Evolutionary conservation across 2,113 vertebrate genomes (phyloP).

Genomic region (Ginglymostoma cirratum): DNA sequence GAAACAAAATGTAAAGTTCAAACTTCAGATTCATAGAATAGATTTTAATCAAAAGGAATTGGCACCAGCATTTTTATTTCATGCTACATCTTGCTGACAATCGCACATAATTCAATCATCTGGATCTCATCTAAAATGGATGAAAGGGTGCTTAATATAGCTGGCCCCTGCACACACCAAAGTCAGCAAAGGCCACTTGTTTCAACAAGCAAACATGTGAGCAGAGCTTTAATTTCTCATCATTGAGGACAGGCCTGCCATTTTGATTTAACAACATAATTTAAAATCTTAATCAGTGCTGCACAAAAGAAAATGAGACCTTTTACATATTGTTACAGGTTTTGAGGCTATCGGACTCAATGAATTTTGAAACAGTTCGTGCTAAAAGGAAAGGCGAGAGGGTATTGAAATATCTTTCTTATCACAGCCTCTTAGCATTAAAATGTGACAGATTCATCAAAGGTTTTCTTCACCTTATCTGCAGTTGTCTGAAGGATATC

Average conservation of each 20-base stretch:
- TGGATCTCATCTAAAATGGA: constrained; percentile 60
- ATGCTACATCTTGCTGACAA: constrained; percentile 46
- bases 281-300: constrained; percentile 65
- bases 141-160: constrained; percentile 51
- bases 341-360: constrained; percentile 66
- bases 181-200: constrained; percentile 41
- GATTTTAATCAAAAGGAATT: constrained; percentile 37
- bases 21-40: constrained; percentile 27
- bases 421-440: constrained; percentile 49
- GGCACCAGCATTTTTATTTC: constrained; percentile 43
- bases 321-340: constrained; percentile 55
- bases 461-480: constrained; percentile 57
- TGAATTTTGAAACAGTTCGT: constrained; percentile 51
- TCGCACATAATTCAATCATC: constrained; percentile 64
- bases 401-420: constrained; percentile 54
- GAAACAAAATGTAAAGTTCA: constrained; percentile 11
- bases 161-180: constrained; percentile 39
- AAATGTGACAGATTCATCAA: constrained; percentile 58
- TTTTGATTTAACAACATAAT: constrained; percentile 60
- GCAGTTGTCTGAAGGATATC: constrained; percentile 59
- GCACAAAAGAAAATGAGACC: constrained; percentile 51
- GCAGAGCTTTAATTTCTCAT: constrained; percentile 41
- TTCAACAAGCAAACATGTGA: constrained; percentile 41
- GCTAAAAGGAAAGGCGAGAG: constrained; percentile 51
- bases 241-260: constrained; percentile 50